A percentile compares a stretch with the other conserved stretches of the same genome.
Evolutionary conservation across 1,140 invertebrate genomes (phyloP).

Genomic region (Eupristina koningsbergeri): DNA sequence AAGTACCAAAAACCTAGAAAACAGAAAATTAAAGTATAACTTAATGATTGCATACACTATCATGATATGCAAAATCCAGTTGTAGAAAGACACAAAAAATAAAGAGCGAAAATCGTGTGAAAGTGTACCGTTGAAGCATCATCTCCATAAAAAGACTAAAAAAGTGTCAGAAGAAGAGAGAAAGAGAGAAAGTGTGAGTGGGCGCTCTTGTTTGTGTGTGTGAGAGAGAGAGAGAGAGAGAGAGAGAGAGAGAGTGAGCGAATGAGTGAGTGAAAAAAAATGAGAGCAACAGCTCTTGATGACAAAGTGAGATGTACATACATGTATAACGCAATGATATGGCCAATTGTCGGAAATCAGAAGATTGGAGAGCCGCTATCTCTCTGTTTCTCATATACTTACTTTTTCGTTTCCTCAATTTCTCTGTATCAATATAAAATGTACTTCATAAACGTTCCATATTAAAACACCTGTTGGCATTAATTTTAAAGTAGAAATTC

Average conservation of each 20-base stretch:
- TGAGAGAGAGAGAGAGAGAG: background rate
- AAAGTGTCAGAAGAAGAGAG: background rate
- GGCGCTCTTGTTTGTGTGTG: no score
- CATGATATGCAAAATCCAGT: conserved; percentile 18
- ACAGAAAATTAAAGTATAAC: background rate
- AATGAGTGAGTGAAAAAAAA: no score
- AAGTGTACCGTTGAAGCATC: conserved; percentile 31
- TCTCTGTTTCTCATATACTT: background rate
- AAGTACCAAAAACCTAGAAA: background rate
- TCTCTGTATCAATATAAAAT: background rate
- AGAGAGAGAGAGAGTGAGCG: background rate
- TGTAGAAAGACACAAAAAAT: background rate
- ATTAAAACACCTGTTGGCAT: conserved; percentile 5
- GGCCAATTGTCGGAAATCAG: conserved; percentile 26
- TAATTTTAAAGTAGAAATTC: background rate
- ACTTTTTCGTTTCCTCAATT: background rate
- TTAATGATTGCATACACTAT: background rate
- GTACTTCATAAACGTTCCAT: background rate
- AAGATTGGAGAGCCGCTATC: background rate
- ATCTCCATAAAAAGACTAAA: background rate
- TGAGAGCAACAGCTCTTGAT: background rate
- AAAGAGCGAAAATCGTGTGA: conserved; percentile 11
- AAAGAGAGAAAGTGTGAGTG: background rate
- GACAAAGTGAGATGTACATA: conserved; percentile 17
- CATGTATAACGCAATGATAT: background rate